Evolutionary conservation across 1,140 invertebrate species (phyloP), one percentile per base, ranked within the genome.

Genomic region (Fopius arisanus): DNA sequence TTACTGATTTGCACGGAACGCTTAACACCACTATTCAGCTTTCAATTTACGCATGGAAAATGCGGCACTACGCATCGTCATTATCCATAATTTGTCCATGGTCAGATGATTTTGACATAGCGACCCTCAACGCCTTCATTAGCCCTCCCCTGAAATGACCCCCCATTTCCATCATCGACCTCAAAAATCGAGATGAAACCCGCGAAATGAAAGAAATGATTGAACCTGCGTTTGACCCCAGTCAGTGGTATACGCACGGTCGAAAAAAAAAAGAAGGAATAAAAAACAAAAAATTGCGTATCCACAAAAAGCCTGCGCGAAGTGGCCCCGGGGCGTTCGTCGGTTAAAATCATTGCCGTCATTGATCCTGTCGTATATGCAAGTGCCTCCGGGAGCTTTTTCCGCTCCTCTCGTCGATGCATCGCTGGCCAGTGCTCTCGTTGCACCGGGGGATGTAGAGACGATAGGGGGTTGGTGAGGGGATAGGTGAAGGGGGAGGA

Each of bases 341-440:
- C 62, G 28, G 77, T 77, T 78, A 81, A 82, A 83, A 83, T 83
- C 81, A 83, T 83, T 80, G 80, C 79, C 81, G 78, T 82, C 81
- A 82, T 82, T 80, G 80, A 82, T 82, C 79, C 79, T 67, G 69
- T 43, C 72, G 63, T 77, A 62, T 69, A 68, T 40, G 71, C 68
- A 19, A 74, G 41, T 67, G 68, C 48, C 72, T 54, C 72, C 63
- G 68, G 68, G 72, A 54, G 51, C 43, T 68, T 77, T 74, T 77
- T 72, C 72, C 63, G 75, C 71, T 59, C n/a, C 67, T 74, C 67
- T 41, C 62, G 37, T 67, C 33, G 33, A 31, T 73, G 54, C 41
- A 66, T 43, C 62, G 72, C 65, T 66, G 59, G 37, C 73, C 41
- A 48, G 73, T 70, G 51, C 51, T 33, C 68, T 28, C 54, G 43